phyloP scores from a whole-genome alignment of 2,113 vertebrate species.

The Rhinolophus sinicus region DNA sequence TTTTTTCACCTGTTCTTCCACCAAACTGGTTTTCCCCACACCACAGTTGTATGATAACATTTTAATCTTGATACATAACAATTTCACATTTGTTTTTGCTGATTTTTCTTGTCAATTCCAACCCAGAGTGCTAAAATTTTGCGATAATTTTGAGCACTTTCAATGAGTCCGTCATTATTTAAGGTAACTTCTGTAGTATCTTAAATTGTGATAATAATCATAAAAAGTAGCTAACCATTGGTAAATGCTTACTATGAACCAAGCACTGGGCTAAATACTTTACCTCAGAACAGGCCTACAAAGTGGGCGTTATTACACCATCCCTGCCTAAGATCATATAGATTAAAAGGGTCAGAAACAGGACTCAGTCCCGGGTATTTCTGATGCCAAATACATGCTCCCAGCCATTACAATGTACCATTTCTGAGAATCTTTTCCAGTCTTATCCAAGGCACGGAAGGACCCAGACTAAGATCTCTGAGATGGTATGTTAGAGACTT shows the following conservation, averaged over 20 bases:
- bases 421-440: not conserved
- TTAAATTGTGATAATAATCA: not conserved
- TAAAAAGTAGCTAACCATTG: not conserved
- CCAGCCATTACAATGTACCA: not conserved
- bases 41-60: not conserved
- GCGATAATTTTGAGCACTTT: not conserved
- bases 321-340: not conserved
- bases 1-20: not conserved
- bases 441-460: not conserved
- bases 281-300: not conserved
- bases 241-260: not conserved
- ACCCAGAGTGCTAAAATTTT: not conserved
- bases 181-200: not conserved
- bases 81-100: not conserved
- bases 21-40: not conserved
- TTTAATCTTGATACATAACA: not conserved
- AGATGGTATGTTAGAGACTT: not conserved
- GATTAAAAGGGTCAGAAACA: not conserved
- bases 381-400: not conserved
- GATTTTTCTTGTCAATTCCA: not conserved
- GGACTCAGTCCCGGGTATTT: not conserved
- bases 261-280: not conserved
- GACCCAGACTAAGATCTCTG: not conserved
- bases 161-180: not conserved
- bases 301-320: not conserved